A percentile compares a stretch with the other conserved stretches of the same genome.
phyloP scores from a whole-genome alignment of 1,140 invertebrate species.

The Polyergus mexicanus region DNA sequence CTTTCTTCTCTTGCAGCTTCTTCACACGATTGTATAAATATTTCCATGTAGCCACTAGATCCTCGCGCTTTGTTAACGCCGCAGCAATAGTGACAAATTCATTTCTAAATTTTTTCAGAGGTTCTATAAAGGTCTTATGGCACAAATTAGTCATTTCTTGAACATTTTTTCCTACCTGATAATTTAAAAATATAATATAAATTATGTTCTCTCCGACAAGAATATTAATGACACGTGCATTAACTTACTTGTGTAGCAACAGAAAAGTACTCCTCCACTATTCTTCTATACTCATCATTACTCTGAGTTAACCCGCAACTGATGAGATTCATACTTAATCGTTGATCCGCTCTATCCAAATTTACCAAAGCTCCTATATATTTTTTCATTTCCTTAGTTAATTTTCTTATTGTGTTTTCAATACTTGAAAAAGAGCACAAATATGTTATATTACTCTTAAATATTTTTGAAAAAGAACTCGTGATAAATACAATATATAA shows the following conservation, averaged over 20 bases:
- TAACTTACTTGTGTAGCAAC: constrained; percentile 83
- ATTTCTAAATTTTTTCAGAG: constrained; percentile 84
- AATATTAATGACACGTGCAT: background rate
- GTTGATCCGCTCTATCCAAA: constrained; percentile 81
- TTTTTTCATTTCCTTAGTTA: constrained; percentile 85
- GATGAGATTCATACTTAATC: constrained; percentile 82
- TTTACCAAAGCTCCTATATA: constrained; percentile 79
- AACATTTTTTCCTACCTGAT: constrained; percentile 81
- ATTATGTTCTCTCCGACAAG: background rate
- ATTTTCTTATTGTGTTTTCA: constrained; percentile 81
- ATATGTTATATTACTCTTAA: constrained; percentile 39
- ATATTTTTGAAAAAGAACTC: background rate
- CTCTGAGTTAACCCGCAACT: constrained; percentile 80
- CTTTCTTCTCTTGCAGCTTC: constrained; percentile 84
- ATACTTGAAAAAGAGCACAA: constrained; percentile 74
- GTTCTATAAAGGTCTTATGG: constrained; percentile 83
- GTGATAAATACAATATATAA: background rate
- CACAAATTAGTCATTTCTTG: constrained; percentile 78
- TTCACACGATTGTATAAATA: constrained; percentile 77
- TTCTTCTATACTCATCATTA: constrained; percentile 81
- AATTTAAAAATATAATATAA: background rate
- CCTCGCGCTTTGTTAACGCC: constrained; percentile 81
- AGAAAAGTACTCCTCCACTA: constrained; percentile 84
- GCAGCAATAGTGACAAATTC: constrained; percentile 80
- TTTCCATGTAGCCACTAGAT: constrained; percentile 82